Percentiles rank a stretch among this genome's conserved stretches.
These are phyloP conservation scores for Andrena dorsata DNA, from an alignment of 2,888 invertebrate species.

Conservation along the genomic window DNA sequence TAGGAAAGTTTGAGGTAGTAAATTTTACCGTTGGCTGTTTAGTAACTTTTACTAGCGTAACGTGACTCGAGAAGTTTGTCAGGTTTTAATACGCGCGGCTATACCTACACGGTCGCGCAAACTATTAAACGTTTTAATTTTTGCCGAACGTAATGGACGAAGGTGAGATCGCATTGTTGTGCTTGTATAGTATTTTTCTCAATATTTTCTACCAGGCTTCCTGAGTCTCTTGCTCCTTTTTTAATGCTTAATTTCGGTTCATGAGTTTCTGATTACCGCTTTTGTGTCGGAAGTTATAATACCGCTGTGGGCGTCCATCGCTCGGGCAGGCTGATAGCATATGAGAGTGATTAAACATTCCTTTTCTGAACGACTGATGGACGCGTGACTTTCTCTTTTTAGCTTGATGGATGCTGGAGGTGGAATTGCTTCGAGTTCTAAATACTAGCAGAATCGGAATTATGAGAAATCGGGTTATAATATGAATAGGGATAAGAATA, in stretches of 20 bases:
- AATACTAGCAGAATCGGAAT: too few species aligned
- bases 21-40: slow-evolving; percentile 45
- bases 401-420: not conserved
- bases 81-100: slow-evolving; percentile 53
- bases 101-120: slow-evolving; percentile 1
- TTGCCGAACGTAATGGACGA: not conserved
- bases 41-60: slow-evolving; percentile 43
- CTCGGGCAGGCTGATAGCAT: too few species aligned
- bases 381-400: not conserved
- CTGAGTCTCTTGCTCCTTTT: not conserved
- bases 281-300: not conserved
- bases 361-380: too few species aligned
- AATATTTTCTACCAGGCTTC: not conserved
- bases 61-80: slow-evolving; percentile 47
- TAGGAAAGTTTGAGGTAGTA: slow-evolving; percentile 43
- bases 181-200: not conserved
- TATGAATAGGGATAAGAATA: too few species aligned
- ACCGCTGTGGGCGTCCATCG: too few species aligned
- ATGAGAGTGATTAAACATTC: too few species aligned
- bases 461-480: too few species aligned
- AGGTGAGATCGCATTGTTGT: slow-evolving; percentile 17
- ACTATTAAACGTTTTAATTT: slow-evolving; percentile 45
- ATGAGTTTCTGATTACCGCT: not conserved
- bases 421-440: not conserved
- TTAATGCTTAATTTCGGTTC: not conserved